phyloP scores from a whole-genome alignment of 2,888 invertebrate genomes.

The Tenthredo livida region DNA sequence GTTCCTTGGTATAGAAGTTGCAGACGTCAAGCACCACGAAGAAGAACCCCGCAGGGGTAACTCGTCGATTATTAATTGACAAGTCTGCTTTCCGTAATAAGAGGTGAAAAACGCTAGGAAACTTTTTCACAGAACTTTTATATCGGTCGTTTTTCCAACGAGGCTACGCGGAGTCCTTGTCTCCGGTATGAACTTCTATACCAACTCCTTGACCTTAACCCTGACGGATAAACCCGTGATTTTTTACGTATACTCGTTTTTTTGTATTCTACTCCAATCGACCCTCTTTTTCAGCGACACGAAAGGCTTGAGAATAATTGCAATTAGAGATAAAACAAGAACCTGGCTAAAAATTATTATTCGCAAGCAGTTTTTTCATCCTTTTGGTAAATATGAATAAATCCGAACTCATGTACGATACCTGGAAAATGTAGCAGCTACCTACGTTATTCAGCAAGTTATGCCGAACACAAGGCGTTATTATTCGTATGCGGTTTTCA shows the following conservation, averaged over 20 bases:
- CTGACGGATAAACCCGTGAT: background rate
- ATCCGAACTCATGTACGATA: background rate
- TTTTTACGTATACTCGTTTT: background rate
- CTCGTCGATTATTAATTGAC: slow-evolving; percentile 70
- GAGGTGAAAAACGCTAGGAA: slow-evolving; percentile 35
- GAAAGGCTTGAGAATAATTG: slow-evolving; percentile 39
- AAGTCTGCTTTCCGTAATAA: slow-evolving; percentile 69
- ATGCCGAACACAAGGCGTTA: slow-evolving; percentile 27
- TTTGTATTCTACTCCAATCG: background rate
- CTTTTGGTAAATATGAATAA: background rate
- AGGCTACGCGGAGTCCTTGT: slow-evolving; percentile 4
- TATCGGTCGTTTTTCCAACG: slow-evolving; percentile 28
- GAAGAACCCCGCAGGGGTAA: slow-evolving; percentile 62
- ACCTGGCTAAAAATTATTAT: background rate
- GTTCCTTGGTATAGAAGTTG: background rate
- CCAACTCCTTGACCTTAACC: slow-evolving; percentile 22
- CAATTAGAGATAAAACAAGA: background rate
- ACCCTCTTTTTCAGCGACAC: background rate
- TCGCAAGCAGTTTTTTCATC: background rate
- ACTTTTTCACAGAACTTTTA: slow-evolving; percentile 36
- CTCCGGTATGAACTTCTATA: background rate
- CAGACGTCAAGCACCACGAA: slow-evolving; percentile 34
- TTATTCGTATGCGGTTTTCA: slow-evolving; percentile 49
- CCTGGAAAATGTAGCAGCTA: background rate
- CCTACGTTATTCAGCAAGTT: slow-evolving; percentile 23